phyloP scores from a whole-genome alignment of 2,113 vertebrate species.

The Pluvianellus socialis region DNA sequence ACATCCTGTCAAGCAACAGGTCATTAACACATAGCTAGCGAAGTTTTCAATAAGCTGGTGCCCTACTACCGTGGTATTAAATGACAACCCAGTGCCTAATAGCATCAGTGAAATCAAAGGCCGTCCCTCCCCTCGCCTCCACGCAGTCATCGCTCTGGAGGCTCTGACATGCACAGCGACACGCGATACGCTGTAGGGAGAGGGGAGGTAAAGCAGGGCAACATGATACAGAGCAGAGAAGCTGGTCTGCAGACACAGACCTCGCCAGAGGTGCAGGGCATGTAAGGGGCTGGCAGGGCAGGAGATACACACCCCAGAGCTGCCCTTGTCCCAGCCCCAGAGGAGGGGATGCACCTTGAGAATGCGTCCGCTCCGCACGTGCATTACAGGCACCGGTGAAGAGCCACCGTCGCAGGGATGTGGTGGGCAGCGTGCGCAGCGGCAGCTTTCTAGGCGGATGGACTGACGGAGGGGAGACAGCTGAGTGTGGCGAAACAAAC shows the following conservation, averaged over 20 bases:
- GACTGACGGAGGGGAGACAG: neutral
- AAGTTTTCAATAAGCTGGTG: neutral
- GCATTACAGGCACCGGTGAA: rapidly evolving
- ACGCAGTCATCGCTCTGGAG: neutral
- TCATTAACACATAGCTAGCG: neutral
- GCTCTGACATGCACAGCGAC: neutral
- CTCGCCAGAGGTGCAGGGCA: neutral
- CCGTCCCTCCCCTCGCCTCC: neutral
- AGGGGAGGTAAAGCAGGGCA: neutral
- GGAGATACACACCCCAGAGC: neutral
- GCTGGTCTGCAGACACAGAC: neutral
- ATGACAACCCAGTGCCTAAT: neutral
- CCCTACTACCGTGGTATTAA: neutral
- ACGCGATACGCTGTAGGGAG: neutral
- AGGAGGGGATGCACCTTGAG: neutral
- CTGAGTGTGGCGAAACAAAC: neutral
- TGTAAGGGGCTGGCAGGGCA: neutral
- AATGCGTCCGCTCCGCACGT: rapidly evolving
- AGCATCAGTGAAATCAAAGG: neutral
- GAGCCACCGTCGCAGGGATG: neutral
- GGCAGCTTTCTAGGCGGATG: neutral
- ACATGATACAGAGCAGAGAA: neutral
- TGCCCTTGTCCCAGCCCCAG: neutral
- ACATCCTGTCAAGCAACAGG: neutral
- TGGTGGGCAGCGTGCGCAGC: rapidly evolving